Base-by-base conservation (phyloP, 2,797 vertebrate species). In the Enteromius anoplus region DNA sequence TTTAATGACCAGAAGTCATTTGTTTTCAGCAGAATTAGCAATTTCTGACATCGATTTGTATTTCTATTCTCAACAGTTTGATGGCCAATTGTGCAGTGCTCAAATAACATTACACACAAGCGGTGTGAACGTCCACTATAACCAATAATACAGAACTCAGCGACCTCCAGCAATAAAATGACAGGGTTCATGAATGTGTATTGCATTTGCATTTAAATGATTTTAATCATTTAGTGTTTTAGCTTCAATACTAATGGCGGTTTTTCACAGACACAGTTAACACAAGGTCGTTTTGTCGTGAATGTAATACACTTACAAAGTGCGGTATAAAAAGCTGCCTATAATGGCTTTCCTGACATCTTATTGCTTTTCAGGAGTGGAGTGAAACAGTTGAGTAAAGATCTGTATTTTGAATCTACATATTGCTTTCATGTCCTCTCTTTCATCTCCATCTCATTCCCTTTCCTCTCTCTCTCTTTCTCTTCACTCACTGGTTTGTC, bases 391-490 rank as follows among this genome's bases (percentile, higher is more conserved):
- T 84, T 73, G 70, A 82, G 84, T 84, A 84, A 86, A 86, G 79
- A 80, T 80, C 83, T 83, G 78, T 85, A 70, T 85, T 84, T 86
- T 78, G 90, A 91, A 90, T 90, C 86, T 89, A 89, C 88, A 89
- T 84, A 88, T 89, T 85, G 85, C 89, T 89, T 88, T 90, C 88
- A 90, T 90, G 87, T 90, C 86, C 81, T 62, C 87, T 87, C 3
- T 88, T 88, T 89, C 85, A 90, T 90, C 90, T 91, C 78, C 3
- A 12, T 29, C 34, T 82, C 81, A 82, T 76, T 82, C 7, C 85
- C 58, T 78, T 84, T 68, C 45, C 62, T 68, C 12, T 58, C 32
- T 65, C 26, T 72, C 64, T 47, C 66, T 51, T 40, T 51, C 66
- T 64, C 51, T 85, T 83, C 87, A 88, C 88, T 90, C 75, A 12